Evolutionary conservation across 2,797 vertebrate species (phyloP).

Genomic region (Rhabdophis nuchalis): DNA sequence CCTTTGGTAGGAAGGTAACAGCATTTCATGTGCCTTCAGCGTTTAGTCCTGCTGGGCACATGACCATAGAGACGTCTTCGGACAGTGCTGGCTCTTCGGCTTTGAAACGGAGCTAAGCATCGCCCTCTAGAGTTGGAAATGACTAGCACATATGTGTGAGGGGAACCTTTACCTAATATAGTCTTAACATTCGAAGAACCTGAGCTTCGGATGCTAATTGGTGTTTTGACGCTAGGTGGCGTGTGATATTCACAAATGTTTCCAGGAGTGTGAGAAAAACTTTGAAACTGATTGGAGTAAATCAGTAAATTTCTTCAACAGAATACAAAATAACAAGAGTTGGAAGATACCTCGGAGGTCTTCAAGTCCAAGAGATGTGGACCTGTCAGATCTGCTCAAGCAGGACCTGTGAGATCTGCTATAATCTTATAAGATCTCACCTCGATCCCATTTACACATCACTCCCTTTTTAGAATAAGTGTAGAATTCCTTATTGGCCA

Average conservation of each 20-base stretch:
- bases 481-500: too few relatives aligned
- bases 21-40: too few relatives aligned
- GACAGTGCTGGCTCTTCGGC: too few relatives aligned
- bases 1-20: too few relatives aligned
- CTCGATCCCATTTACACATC: too few relatives aligned
- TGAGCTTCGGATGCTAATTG: neutral
- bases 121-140: too few relatives aligned
- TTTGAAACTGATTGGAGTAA: neutral
- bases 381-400: neutral
- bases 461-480: too few relatives aligned
- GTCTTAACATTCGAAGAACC: neutral
- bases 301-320: neutral
- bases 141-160: too few relatives aligned
- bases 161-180: neutral
- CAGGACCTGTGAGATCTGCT: neutral
- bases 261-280: neutral
- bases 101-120: too few relatives aligned
- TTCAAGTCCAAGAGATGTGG: too few relatives aligned
- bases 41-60: too few relatives aligned
- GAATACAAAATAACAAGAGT: neutral
- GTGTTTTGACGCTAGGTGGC: slow-evolving; percentile 53
- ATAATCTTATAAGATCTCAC: neutral
- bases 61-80: too few relatives aligned
- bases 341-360: neutral
- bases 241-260: slow-evolving; percentile 36